Percentiles rank a stretch among this genome's conserved stretches.
These are phyloP conservation scores for Brienomyrus brachyistius DNA, from an alignment of 2,113 vertebrate genomes.

Conservation along the genomic window DNA sequence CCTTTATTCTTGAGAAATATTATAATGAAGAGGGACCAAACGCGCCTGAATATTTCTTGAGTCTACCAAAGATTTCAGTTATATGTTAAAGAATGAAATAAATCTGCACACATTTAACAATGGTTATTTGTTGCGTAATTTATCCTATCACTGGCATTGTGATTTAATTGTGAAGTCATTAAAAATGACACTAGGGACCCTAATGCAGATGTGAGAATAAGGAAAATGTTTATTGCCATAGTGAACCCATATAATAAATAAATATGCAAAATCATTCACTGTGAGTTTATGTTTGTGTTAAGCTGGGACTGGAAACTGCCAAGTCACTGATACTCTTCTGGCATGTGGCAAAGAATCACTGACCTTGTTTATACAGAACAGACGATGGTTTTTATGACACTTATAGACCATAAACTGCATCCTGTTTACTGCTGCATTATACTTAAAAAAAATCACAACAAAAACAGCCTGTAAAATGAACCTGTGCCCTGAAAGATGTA, in stretches of 20 bases:
- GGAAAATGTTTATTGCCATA: background rate
- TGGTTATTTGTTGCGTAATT: background rate
- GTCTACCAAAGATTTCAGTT: background rate
- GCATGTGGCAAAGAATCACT: background rate
- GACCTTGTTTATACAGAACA: background rate
- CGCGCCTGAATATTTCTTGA: background rate
- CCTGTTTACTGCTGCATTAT: background rate
- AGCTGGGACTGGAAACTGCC: background rate
- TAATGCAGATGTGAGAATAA: background rate
- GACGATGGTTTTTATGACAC: background rate
- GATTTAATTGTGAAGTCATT: slow-evolving; percentile 1
- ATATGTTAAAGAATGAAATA: background rate
- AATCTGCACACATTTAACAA: background rate
- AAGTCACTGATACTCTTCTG: background rate
- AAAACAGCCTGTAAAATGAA: background rate
- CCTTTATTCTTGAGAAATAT: background rate
- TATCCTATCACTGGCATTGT: background rate
- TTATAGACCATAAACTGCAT: background rate
- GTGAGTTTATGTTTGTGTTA: background rate
- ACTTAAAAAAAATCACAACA: background rate
- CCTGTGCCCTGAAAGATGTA: background rate
- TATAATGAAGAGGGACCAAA: background rate
- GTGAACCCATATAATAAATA: background rate
- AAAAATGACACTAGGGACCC: background rate
- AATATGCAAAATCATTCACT: background rate